These are phyloP conservation scores for Oscheius onirici DNA, from an alignment of 2,888 invertebrate genomes.

Conservation along the genomic window DNA sequence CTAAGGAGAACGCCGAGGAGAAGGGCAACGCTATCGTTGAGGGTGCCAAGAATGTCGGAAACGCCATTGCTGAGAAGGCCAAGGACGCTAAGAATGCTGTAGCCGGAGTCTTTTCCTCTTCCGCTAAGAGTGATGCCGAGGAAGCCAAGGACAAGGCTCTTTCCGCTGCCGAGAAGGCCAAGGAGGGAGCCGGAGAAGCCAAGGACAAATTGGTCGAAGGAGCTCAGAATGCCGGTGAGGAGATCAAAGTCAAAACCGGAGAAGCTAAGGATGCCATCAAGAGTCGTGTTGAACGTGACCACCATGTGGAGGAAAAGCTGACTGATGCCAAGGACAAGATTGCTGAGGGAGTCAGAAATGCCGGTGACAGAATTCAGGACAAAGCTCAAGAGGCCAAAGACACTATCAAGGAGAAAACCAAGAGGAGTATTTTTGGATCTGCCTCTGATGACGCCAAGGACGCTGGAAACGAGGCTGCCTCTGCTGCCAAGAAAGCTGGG, in stretches of 20 bases:
- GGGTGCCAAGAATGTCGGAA: neutral
- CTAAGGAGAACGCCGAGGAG: neutral
- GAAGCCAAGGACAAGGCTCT: constrained; percentile 23
- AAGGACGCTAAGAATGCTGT: neutral
- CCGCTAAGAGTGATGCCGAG: constrained; percentile 5
- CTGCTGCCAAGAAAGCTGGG: neutral
- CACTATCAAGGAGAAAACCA: neutral
- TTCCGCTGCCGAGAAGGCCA: constrained; percentile 18
- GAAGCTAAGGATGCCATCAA: neutral
- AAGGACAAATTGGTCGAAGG: neutral
- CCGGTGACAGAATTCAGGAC: neutral
- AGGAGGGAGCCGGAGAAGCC: neutral
- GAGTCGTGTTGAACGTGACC: too few species aligned
- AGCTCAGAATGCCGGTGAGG: neutral
- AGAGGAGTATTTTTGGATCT: neutral
- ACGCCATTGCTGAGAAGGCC: constrained; percentile 10
- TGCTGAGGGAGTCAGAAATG: constrained; percentile 10
- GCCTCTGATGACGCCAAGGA: neutral
- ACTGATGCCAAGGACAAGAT: neutral
- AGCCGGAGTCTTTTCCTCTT: neutral
- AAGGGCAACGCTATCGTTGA: neutral
- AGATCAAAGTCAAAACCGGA: neutral
- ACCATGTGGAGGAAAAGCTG: too few species aligned
- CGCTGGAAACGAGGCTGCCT: neutral
- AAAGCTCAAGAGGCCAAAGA: neutral